Evolutionary conservation across 2,797 vertebrate genomes (phyloP), one percentile per base, ranked within the genome.

Genomic region (Sebastes melanostomus): DNA sequence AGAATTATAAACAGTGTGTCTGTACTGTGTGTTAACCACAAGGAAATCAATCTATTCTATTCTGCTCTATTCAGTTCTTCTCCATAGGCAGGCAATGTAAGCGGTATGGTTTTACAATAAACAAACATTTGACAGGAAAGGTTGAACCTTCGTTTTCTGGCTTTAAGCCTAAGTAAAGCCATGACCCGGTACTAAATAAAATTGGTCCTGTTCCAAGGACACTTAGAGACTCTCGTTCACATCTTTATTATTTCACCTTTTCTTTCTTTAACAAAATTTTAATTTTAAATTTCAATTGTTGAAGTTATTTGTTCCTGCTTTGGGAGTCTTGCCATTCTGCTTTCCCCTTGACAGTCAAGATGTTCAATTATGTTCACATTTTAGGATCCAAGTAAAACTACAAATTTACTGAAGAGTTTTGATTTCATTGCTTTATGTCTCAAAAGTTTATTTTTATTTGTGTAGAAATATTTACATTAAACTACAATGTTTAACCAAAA

Each of bases 1-100:
- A 70, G 81, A 80, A 91, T 91, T 92, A 91, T 93, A 91, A 93
- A 93, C 91, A 93, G 13, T 55, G 56, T 82, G 84, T 89, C 89
- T 88, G 78, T 78, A 61, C 84, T 80, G 59, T 68, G 83, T 92
- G 86, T 85, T 91, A 85, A 89, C 83, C 80, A 58, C 75, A 55
- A 70, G 63, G 78, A 89, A 81, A 86, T 90, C 66, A 82, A 75
- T 93, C 87, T 78, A 16, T 80, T 82, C 83, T 76, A 50, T 86
- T 80, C 66, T 74, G 30, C 66, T 75, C 34, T 74, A 13, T 80
- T 76, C 82, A 56, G n/a, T 67, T 81, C 75, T 75, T 77, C 81
- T 75, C 34, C 73, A 62, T 46, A 75, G 75, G 59, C 82, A 82
- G 60, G 65, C 66, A 29, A 68, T 75, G 69, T 68, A 78, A 82